Conservation (phyloP, 2,113 vertebrate genomes). For the Columbina picui region DNA sequence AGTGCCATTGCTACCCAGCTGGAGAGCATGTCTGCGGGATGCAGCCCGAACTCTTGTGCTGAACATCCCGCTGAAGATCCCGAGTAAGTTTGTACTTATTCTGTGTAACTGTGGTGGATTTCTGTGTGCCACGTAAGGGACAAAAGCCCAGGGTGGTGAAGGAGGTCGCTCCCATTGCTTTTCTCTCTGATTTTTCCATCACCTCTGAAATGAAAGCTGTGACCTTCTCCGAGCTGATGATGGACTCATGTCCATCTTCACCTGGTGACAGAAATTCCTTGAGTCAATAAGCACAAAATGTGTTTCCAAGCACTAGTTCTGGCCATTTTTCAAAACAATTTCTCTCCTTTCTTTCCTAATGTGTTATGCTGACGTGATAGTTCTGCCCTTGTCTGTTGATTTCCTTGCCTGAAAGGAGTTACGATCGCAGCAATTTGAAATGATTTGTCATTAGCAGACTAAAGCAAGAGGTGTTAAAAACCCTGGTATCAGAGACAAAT, state of each 20-base stretch:
- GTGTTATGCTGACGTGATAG: background rate
- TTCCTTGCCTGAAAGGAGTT: background rate
- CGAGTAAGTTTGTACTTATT: slow-evolving; percentile 81
- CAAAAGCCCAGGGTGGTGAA: background rate
- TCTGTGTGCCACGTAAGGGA: background rate
- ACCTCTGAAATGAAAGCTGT: background rate
- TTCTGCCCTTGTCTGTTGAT: background rate
- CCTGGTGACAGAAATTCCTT: background rate
- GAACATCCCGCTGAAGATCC: slow-evolving; percentile 78
- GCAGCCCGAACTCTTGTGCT: slow-evolving; percentile 48
- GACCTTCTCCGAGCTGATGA: background rate
- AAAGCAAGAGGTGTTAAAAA: background rate
- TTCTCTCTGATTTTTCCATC: background rate
- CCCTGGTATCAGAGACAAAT: background rate
- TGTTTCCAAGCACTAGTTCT: background rate
- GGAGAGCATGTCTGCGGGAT: slow-evolving; percentile 84
- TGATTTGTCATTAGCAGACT: background rate
- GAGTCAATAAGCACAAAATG: background rate
- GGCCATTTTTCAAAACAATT: background rate
- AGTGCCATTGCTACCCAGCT: slow-evolving; percentile 90
- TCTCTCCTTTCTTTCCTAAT: background rate
- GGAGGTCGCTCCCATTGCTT: background rate
- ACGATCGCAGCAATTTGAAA: background rate
- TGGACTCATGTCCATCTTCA: background rate
- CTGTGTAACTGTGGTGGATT: background rate